Evolutionary conservation across 1,140 invertebrate genomes (phyloP), one percentile per base, ranked within the genome.

Genomic region (Conus betulinus): DNA sequence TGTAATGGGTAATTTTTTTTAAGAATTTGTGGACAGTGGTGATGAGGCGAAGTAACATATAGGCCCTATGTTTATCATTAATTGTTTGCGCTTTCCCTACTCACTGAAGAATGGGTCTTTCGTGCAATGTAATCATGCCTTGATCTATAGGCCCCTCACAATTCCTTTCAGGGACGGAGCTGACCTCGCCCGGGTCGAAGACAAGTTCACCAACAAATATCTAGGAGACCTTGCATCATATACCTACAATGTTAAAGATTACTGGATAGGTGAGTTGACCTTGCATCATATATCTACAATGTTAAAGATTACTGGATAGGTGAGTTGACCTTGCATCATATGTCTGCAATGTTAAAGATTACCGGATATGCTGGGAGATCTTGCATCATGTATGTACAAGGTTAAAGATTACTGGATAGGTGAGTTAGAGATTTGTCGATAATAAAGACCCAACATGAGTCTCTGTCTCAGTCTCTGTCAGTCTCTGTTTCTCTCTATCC

Each of bases 191-290:
- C 90, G 94, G 95, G 81, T 96, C 94, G 76, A 95, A 94, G 84
- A 96, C 93, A 85, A 96, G 95, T 92, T 96, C 96, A 25, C 95
- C 96, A 88, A 96, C 96, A n/a, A 96, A 96, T 87, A 96, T 96
- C 55, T 96, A 95, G 93, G 96, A 96, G 91, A 96, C 95, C 85
- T 95, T 95, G 51, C 96, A 96, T 39, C 95, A 92, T 39, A 95
- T 92, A 90, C 96, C 95, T 27, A 96, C 94, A 39, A 96, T 95
- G 88, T 96, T 93, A 27, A 67, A 23, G 86, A 71, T 15, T 84
- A 88, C 55, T 91, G 90, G 90, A 87, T 90, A 86, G 90, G 90
- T 91, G 78, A 63, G 88, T 39, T 39, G 39, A 39, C 39, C 39
- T 39, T 39, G 39, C 39, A 39, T 39, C 39, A 39, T 39, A 39